phyloP scores from a whole-genome alignment of 2,888 invertebrate genomes.

The Pseudococcus viburni region DNA sequence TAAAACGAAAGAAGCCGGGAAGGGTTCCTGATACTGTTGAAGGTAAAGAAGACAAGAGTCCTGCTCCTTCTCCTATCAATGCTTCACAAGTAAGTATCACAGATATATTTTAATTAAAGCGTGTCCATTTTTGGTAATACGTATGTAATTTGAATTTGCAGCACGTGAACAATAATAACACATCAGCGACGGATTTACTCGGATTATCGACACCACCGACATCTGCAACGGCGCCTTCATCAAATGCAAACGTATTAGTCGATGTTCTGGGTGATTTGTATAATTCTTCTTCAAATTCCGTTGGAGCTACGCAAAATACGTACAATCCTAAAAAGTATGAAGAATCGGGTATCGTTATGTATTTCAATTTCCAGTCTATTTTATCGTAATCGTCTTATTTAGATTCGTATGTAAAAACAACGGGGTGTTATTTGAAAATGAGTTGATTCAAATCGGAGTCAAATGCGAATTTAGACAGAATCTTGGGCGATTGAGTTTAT shows the following conservation, averaged over 20 bases:
- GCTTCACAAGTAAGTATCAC: constrained; percentile 43
- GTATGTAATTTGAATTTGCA: neutral
- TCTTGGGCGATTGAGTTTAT: constrained; percentile 93
- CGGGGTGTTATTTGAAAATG: constrained; percentile 98
- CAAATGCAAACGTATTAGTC: constrained; percentile 85
- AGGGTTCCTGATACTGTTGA: constrained; percentile 88
- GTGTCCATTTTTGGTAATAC: neutral
- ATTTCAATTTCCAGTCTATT: neutral
- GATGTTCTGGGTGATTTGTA: constrained; percentile 94
- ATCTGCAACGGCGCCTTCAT: constrained; percentile 76
- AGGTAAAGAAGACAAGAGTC: constrained; percentile 76
- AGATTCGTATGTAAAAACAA: constrained; percentile 96
- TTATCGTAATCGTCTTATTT: constrained; percentile 42
- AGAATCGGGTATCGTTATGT: neutral
- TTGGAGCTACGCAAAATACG: constrained; percentile 77
- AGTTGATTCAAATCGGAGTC: constrained; percentile 96
- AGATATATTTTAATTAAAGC: neutral
- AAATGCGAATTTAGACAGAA: constrained; percentile 98
- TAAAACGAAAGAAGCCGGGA: constrained; percentile 98
- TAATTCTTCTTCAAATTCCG: constrained; percentile 74
- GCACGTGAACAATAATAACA: constrained; percentile 56
- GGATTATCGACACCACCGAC: constrained; percentile 92
- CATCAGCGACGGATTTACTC: constrained; percentile 81
- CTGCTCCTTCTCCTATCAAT: constrained; percentile 78
- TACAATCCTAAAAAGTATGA: constrained; percentile 88